Evolutionary conservation across 2,113 vertebrate species (phyloP), one percentile per base, ranked within the genome.

Genomic region (Cyphomyrus discorhynchus): DNA sequence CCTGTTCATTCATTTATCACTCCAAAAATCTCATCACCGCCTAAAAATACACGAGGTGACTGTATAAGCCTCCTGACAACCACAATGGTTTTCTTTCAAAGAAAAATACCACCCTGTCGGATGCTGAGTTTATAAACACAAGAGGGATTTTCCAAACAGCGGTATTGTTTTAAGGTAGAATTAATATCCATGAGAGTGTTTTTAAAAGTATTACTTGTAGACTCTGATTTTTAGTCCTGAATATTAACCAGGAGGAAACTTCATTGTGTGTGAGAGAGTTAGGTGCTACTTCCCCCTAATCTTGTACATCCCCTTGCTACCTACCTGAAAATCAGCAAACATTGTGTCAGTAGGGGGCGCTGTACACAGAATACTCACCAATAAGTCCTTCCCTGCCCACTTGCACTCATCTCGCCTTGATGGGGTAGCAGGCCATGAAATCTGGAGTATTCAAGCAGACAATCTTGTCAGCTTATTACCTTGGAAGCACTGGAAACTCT

Each of bases 321-420:
- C 70, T 19, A 39, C 35, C 35, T 80, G 31, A 39, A 84, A 84
- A n/a, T 17, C 42, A n/a, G 39, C 35, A 47, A 84, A 24, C 31
- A 24, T 19, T 27, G 45, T 15, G 46, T 62, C 62, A 88, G n/a
- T 45, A 77, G 46, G 39, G 82, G 8, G 7, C 0, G 19, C 6
- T 80, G 15, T 19, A 89, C 39, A 56, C 31, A 42, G 21, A 83
- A 92, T 93, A 96, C 97, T 97, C 96, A 99, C 98, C 95, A 95
- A 93, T 50, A 98, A 96, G 95, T 99, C 98, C 95, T 99, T 99
- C 90, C 98, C 98, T 92, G 98, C 98, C 98, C 98, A 99, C 93
- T 99, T 99, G 95, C 98, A 99, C 92, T 99, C 98, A 89, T 99
- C 98, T 91, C 97, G 96, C 93, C 98, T 97, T 45, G 97, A 97